phyloP scores from a whole-genome alignment of 2,113 vertebrate genomes.

The Gambusia affinis region DNA sequence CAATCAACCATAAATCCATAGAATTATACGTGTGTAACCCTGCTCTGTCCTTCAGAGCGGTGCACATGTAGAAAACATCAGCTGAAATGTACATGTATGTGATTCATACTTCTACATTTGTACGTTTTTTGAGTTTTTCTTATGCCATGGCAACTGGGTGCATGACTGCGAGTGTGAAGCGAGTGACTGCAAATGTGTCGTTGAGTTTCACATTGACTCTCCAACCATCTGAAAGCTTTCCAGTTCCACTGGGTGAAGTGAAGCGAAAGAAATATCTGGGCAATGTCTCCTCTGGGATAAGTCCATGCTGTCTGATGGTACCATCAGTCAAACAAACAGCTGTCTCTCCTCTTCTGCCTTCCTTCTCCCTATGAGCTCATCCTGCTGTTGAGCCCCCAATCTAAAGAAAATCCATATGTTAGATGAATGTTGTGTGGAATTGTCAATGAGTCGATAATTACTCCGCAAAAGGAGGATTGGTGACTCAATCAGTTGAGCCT shows the following conservation, averaged over 20 bases:
- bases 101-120: neutral
- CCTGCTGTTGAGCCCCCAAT: conserved; percentile 35
- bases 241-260: conserved; percentile 49
- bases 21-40: conserved; percentile 54
- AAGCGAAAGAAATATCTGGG: conserved; percentile 48
- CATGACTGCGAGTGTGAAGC: conserved; percentile 6
- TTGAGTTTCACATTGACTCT: conserved; percentile 21
- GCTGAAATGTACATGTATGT: neutral
- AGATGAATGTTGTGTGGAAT: conserved; percentile 64
- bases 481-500: conserved; percentile 24
- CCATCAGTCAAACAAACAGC: conserved; percentile 68
- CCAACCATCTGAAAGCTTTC: conserved; percentile 46
- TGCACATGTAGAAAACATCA: conserved; percentile 32
- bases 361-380: conserved; percentile 57
- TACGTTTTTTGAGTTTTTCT: neutral
- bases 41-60: conserved; percentile 57
- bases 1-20: conserved; percentile 30
- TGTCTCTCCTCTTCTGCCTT: conserved; percentile 41
- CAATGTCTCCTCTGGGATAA: conserved; percentile 63
- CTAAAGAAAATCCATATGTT: conserved; percentile 59
- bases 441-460: conserved; percentile 59
- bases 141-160: neutral
- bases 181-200: conserved; percentile 19
- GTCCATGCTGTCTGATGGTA: conserved; percentile 34
- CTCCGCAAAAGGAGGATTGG: conserved; percentile 34